Conservation (phyloP, 2,888 invertebrate species). For the Agrotis clavis region DNA sequence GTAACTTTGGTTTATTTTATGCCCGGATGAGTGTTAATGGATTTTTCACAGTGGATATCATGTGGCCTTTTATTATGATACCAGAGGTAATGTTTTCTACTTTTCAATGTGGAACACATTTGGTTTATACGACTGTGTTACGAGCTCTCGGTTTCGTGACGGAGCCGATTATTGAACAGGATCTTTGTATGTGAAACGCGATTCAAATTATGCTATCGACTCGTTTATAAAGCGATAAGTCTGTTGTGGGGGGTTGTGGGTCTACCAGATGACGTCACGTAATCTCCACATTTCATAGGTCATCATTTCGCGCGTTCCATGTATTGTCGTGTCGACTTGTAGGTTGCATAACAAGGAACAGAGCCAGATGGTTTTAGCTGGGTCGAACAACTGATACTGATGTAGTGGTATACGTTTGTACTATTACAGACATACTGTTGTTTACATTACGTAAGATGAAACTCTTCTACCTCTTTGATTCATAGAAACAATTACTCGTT, state of each 20-base stretch:
- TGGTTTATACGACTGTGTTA: constrained; percentile 80
- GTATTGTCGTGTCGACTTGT: constrained; percentile 51
- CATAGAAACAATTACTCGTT: neutral
- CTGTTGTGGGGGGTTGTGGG: constrained; percentile 24
- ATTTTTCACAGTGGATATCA: constrained; percentile 79
- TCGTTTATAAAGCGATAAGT: constrained; percentile 58
- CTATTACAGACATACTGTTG: neutral
- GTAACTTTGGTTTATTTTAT: constrained; percentile 79
- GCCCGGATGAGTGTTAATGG: constrained; percentile 83
- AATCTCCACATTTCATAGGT: constrained; percentile 58
- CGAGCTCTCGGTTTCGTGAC: constrained; percentile 80
- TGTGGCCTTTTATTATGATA: constrained; percentile 84
- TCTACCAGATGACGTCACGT: constrained; percentile 60
- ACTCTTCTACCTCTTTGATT: neutral
- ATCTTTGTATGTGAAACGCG: constrained; percentile 49
- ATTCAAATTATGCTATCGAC: constrained; percentile 58
- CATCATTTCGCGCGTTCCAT: constrained; percentile 44
- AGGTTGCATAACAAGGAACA: constrained; percentile 56
- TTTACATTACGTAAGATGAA: constrained; percentile 14
- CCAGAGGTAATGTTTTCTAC: constrained; percentile 78
- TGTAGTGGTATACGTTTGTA: neutral
- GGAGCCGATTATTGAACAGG: constrained; percentile 76
- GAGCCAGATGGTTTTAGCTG: constrained; percentile 53
- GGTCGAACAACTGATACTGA: constrained; percentile 7
- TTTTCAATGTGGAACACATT: constrained; percentile 82